Evolutionary conservation across 2,888 invertebrate species (phyloP).

Genomic region (Cordylochernes scorpioides): DNA sequence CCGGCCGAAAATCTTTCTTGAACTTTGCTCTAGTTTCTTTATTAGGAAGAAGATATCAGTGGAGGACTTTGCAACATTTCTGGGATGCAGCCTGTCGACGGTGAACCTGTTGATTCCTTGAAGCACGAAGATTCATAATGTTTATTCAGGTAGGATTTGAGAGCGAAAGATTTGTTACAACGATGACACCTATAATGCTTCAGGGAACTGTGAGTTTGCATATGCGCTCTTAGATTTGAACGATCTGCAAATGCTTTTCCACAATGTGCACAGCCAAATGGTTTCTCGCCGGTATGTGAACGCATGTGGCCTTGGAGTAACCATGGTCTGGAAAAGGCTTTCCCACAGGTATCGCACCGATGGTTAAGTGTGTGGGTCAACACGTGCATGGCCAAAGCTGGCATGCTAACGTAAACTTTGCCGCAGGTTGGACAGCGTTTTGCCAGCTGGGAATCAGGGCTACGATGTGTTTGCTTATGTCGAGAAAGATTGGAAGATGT

Average conservation of each 20-base stretch:
- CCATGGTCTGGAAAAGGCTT: slow-evolving; percentile 68
- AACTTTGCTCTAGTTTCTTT: no score
- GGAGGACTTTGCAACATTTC: no score
- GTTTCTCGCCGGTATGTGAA: slow-evolving; percentile 69
- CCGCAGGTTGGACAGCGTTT: slow-evolving; percentile 57
- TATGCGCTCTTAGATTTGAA: slow-evolving; percentile 69
- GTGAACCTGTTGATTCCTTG: no score
- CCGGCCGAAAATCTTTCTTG: no score
- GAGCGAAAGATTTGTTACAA: slow-evolving; percentile 67
- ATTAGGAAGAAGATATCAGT: no score
- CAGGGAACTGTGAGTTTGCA: slow-evolving; percentile 72
- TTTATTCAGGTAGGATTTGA: slow-evolving; percentile 80
- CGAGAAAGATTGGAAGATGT: slow-evolving; percentile 64
- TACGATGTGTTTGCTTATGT: slow-evolving; percentile 70
- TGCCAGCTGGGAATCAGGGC: slow-evolving; percentile 43
- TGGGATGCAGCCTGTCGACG: no score
- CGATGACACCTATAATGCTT: slow-evolving; percentile 63
- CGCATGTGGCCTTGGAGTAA: slow-evolving; percentile 61
- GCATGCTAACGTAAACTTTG: slow-evolving; percentile 63
- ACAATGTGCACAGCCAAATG: slow-evolving; percentile 71
- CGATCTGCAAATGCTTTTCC: slow-evolving; percentile 82
- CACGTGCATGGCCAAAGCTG: slow-evolving; percentile 62
- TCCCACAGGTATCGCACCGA: slow-evolving; percentile 57
- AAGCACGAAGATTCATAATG: slow-evolving; percentile 37
- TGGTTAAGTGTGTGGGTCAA: slow-evolving; percentile 56